Evolutionary conservation across 2,113 vertebrate genomes (phyloP), one percentile per base, ranked within the genome.

Genomic region (Nicator chloris): DNA sequence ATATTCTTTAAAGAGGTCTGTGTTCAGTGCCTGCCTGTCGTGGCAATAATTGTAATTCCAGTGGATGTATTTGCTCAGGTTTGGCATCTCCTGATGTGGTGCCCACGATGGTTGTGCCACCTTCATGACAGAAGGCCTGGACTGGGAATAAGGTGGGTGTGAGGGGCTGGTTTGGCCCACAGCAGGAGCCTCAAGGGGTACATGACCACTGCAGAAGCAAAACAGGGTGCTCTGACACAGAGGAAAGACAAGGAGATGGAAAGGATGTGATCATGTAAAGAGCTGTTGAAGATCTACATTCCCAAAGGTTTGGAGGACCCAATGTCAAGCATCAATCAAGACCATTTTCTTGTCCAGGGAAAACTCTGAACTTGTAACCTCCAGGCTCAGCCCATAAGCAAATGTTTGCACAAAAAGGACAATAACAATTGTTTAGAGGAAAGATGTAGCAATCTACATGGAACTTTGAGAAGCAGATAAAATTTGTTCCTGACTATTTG

Each of bases 351-450:
- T 76, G 31, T 56, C 28, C 11, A 50, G 69, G 57, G 49, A 92
- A 89, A 95, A 37, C 24, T 60, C 76, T 82, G 91, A 92, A 82
- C 73, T 95, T 49, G 57, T 31, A 92, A 92, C 70, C 40, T 84
- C 69, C 40, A 79, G 65, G 69, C 80, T 65, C 57, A 87, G 83
- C 69, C 75, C 47, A 56, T 93, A 94, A 95, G 86, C 88, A 95
- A 96, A 96, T 93, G 73, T 97, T 97, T 97, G 95, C 83, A 95
- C 86, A 97, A 56, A 96, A 82, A 82, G 73, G 61, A 95, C 88
- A 97, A 84, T 95, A 91, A 94, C 72, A 95, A 92, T 92, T 97
- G 94, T 95, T 87, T 87, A 49, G 89, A 88, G 76, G 69, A 44
- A 94, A 89, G 86, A 96, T 95, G 96, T 70, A 86, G 94, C 94